Evolutionary conservation across 2,113 vertebrate species (phyloP).

Genomic region (Ia io): DNA sequence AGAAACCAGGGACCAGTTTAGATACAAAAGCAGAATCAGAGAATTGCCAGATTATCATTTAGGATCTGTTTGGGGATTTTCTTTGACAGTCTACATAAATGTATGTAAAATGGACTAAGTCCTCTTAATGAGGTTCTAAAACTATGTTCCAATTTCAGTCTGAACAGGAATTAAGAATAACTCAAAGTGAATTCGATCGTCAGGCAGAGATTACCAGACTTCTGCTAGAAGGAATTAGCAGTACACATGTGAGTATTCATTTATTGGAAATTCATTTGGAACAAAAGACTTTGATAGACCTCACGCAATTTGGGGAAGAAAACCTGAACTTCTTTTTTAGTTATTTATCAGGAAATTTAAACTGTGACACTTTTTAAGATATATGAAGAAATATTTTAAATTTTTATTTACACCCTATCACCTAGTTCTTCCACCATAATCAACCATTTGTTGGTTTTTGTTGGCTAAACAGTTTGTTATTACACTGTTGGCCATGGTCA

Average conservation of each 20-base stretch:
- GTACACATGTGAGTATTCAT: slow-evolving; percentile 91
- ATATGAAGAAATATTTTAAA: neutral
- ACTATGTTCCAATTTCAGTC: slow-evolving; percentile 82
- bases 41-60: slow-evolving; percentile 28
- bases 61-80: neutral
- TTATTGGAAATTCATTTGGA: neutral
- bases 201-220: slow-evolving; percentile 98
- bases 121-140: slow-evolving; percentile 60
- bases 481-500: neutral
- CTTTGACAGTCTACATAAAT: neutral
- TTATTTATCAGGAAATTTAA: slow-evolving; percentile 25
- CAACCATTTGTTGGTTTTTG: neutral
- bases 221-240: slow-evolving; percentile 96
- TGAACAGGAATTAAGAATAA: slow-evolving; percentile 96
- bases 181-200: slow-evolving; percentile 97
- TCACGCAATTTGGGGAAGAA: neutral
- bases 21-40: neutral
- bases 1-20: slow-evolving; percentile 5
- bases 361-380: neutral
- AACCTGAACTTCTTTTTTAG: neutral
- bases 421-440: neutral
- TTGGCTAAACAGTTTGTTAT: neutral
- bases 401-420: neutral
- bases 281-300: slow-evolving; percentile 7
- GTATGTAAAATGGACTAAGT: slow-evolving; percentile 1